A percentile compares a stretch with the other conserved stretches of the same genome.
Evolutionary conservation across 2,797 vertebrate genomes (phyloP).

Genomic region (Capromys pilorides): DNA sequence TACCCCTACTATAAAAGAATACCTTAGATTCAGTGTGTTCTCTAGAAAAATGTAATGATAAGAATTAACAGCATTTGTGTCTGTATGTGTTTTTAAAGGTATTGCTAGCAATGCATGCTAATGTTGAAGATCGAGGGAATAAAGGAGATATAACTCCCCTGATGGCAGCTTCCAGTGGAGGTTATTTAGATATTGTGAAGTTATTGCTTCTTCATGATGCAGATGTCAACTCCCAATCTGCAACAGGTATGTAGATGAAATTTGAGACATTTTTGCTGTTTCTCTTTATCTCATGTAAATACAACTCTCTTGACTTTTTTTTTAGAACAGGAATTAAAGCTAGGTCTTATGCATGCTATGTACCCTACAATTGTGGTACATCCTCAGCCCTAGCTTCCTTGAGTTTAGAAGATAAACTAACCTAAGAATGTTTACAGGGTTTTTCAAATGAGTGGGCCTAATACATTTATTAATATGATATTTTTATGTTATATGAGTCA

Average conservation of each 20-base stretch:
- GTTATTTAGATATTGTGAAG: constrained; percentile 98
- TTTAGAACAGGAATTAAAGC: background rate
- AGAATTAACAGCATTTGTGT: constrained; percentile 57
- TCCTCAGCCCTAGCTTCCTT: background rate
- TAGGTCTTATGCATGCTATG: background rate
- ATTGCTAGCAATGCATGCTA: constrained; percentile 98
- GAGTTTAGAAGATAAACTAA: constrained; percentile 45
- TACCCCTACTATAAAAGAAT: constrained; percentile 6
- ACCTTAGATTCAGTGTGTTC: constrained; percentile 51
- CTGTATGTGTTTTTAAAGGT: constrained; percentile 87
- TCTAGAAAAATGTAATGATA: constrained; percentile 61
- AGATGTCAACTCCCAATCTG: constrained; percentile 98
- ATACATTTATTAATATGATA: constrained; percentile 49
- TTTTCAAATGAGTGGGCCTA: constrained; percentile 49
- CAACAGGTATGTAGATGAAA: constrained; percentile 90
- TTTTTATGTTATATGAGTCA: constrained; percentile 14
- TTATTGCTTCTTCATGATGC: constrained; percentile 97
- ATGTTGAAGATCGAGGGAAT: constrained; percentile 98
- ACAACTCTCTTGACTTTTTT: background rate
- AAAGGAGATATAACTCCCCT: constrained; percentile 99
- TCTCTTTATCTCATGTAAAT: constrained; percentile 51
- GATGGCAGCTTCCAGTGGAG: constrained; percentile 98
- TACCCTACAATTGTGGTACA: background rate
- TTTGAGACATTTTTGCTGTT: background rate
- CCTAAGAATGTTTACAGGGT: constrained; percentile 40